Conservation (phyloP, 2,113 vertebrate species). For the Abramis brama region DNA sequence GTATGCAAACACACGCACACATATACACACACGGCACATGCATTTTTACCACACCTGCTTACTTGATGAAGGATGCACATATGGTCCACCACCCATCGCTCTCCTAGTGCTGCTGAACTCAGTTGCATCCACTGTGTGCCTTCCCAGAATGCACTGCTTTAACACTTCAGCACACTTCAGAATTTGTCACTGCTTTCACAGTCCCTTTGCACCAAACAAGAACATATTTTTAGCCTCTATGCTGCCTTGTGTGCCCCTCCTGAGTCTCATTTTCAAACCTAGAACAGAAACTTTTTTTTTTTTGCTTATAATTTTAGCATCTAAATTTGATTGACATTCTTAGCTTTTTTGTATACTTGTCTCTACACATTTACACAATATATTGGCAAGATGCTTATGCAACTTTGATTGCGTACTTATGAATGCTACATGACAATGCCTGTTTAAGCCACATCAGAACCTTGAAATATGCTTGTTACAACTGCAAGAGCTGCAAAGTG, state of each 20-base stretch:
- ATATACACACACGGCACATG: neutral
- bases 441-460: neutral
- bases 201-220: slow-evolving; percentile 31
- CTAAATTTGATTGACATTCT: neutral
- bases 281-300: neutral
- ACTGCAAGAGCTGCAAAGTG: too few relatives aligned
- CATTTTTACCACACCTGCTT: slow-evolving; percentile 16
- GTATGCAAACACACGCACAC: neutral
- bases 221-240: slow-evolving; percentile 26
- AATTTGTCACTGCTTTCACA: slow-evolving; percentile 39
- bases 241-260: slow-evolving; percentile 5
- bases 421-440: neutral
- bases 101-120: slow-evolving; percentile 20
- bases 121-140: slow-evolving; percentile 15
- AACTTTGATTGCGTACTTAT: slow-evolving; percentile 3
- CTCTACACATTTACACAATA: neutral
- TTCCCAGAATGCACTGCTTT: slow-evolving; percentile 44
- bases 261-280: neutral
- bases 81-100: neutral
- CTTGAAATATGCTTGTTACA: too few relatives aligned
- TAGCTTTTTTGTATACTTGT: neutral
- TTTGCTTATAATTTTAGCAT: neutral
- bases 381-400: neutral
- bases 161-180: slow-evolving; percentile 34
- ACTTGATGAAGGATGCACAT: slow-evolving; percentile 27